A percentile compares a stretch with the other conserved stretches of the same genome.
Conservation (phyloP, 2,888 invertebrate species). For the Stenodema calcarata region DNA sequence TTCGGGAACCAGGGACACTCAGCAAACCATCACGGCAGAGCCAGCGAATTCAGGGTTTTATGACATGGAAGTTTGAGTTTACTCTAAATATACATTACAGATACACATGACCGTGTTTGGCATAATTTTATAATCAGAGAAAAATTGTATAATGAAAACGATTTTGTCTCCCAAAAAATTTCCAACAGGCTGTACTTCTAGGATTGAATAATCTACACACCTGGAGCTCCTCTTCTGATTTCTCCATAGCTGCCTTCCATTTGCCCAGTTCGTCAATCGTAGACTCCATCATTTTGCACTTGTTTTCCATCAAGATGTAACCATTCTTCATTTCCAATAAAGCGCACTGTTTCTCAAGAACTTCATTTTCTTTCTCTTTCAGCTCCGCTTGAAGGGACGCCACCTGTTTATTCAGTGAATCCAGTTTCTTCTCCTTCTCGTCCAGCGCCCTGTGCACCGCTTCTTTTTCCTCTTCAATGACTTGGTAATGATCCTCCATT, state of each 20-base stretch:
- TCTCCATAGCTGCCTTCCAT: constrained; percentile 18
- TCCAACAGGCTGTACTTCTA: too few relatives aligned
- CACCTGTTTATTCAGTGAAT: constrained; percentile 59
- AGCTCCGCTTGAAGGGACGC: constrained; percentile 52
- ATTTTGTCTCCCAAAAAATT: too few relatives aligned
- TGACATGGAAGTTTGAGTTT: too few relatives aligned
- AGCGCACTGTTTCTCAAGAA: constrained; percentile 55
- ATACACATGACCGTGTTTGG: too few relatives aligned
- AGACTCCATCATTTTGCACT: constrained; percentile 33
- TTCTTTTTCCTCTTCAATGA: constrained; percentile 48
- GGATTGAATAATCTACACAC: not conserved
- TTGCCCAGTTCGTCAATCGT: constrained; percentile 31
- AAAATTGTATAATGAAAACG: too few relatives aligned
- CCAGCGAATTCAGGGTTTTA: too few relatives aligned
- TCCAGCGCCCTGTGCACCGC: not conserved
- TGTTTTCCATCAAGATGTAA: constrained; percentile 48
- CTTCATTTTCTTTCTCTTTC: constrained; percentile 54
- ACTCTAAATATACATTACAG: too few relatives aligned
- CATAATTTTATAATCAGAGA: too few relatives aligned
- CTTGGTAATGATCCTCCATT: constrained; percentile 42
- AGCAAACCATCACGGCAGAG: too few relatives aligned
- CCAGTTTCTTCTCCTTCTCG: constrained; percentile 31
- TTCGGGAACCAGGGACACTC: too few relatives aligned
- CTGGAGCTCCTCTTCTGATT: constrained; percentile 33
- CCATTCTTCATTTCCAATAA: constrained; percentile 52